A percentile compares a stretch with the other conserved stretches of the same genome.
These are phyloP conservation scores for Phengaris arion DNA, from an alignment of 2,888 invertebrate genomes.

Conservation along the genomic window DNA sequence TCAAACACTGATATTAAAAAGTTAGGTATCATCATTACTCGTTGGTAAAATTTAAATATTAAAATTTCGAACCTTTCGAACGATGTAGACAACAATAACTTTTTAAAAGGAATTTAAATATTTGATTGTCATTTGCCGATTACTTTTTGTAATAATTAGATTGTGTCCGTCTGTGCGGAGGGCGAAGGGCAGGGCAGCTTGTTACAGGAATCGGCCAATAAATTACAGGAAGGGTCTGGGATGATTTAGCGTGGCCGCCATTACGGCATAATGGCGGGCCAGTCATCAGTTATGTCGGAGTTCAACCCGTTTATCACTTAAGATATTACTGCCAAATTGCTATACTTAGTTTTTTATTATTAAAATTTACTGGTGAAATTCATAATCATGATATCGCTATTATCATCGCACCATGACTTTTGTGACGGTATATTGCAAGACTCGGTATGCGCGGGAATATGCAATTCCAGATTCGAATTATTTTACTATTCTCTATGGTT, in stretches of 20 bases:
- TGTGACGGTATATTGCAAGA: too few species aligned
- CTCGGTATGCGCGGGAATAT: too few species aligned
- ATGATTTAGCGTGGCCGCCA: constrained; percentile 12
- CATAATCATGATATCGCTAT: too few species aligned
- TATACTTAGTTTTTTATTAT: background rate
- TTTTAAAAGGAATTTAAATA: background rate
- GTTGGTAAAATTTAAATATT: background rate
- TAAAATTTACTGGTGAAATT: background rate
- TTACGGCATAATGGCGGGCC: background rate
- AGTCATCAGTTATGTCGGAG: constrained; percentile 9
- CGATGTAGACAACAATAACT: background rate
- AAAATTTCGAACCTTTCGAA: background rate
- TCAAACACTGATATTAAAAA: background rate
- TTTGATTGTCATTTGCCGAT: background rate
- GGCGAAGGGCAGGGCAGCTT: constrained; percentile 15
- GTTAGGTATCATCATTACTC: background rate
- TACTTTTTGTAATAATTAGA: background rate
- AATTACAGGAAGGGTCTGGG: constrained; percentile 20
- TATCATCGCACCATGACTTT: too few species aligned
- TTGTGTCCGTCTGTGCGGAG: background rate
- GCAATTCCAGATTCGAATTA: too few species aligned
- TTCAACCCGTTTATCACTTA: constrained; percentile 17
- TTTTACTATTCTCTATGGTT: too few species aligned
- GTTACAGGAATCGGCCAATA: constrained; percentile 16
- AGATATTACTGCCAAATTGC: constrained; percentile 12